phyloP scores from a whole-genome alignment of 2,113 vertebrate genomes.

The Dromas ardeola region DNA sequence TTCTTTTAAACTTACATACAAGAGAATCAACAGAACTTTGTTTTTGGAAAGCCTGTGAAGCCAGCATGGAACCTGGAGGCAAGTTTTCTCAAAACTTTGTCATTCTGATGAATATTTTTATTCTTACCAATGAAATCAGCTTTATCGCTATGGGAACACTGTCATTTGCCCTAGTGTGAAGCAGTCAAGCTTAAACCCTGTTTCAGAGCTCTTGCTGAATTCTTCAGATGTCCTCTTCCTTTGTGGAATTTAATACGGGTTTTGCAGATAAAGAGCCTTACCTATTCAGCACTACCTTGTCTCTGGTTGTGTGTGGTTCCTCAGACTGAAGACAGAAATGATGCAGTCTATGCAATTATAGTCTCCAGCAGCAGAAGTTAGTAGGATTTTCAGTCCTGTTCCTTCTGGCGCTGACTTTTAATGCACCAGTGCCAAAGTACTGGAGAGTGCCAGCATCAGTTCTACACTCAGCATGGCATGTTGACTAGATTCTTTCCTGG shows the following conservation, averaged over 20 bases:
- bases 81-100: slow-evolving; percentile 1
- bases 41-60: neutral
- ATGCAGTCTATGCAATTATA: neutral
- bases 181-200: neutral
- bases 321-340: neutral
- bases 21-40: neutral
- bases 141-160: slow-evolving; percentile 18
- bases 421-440: neutral
- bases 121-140: neutral
- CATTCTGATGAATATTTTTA: neutral
- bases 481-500: neutral
- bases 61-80: neutral
- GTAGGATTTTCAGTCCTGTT: neutral
- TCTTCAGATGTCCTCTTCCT: neutral
- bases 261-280: neutral
- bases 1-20: neutral
- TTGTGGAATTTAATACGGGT: neutral
- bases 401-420: neutral
- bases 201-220: neutral
- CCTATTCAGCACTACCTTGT: neutral
- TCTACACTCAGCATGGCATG: neutral
- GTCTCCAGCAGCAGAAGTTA: neutral
- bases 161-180: neutral
- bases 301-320: neutral
- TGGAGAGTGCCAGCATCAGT: neutral